These are phyloP conservation scores for Oscheius myriophilus DNA, from an alignment of 2,888 invertebrate genomes.

Conservation along the genomic window DNA sequence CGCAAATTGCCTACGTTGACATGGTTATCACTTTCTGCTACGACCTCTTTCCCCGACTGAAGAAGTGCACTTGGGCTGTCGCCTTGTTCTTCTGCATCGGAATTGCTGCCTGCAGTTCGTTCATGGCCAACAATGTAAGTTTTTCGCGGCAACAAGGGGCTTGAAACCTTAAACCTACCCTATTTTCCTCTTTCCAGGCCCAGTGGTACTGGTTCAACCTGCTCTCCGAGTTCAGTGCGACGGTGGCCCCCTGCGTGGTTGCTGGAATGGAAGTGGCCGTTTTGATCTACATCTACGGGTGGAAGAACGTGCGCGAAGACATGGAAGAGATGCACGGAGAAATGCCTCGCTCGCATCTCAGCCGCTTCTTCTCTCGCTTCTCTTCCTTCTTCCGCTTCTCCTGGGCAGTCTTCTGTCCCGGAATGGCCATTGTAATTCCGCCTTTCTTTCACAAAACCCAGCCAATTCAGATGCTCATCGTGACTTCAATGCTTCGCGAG, in stretches of 20 bases:
- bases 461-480: background rate
- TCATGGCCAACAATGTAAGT: too few species aligned
- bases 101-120: conserved; percentile 42
- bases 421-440: conserved; percentile 6
- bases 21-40: too few species aligned
- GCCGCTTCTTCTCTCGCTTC: background rate
- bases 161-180: too few species aligned
- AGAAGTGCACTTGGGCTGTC: conserved; percentile 4
- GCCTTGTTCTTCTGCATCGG: conserved; percentile 9
- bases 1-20: conserved; percentile 28
- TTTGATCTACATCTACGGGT: conserved; percentile 9
- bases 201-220: conserved; percentile 17
- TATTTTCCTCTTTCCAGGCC: conserved; percentile 49
- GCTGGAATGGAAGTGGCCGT: background rate
- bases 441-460: background rate
- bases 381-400: conserved; percentile 11
- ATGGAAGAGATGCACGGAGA: conserved; percentile 24
- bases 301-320: conserved; percentile 9
- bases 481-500: background rate
- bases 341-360: background rate
- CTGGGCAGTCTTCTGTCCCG: conserved; percentile 12
- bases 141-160: too few species aligned
- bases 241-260: background rate
- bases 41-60: conserved; percentile 34
- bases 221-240: conserved; percentile 4